Evolutionary conservation across 2,888 invertebrate species (phyloP).

Genomic region (Pristionchus entomophagus): DNA sequence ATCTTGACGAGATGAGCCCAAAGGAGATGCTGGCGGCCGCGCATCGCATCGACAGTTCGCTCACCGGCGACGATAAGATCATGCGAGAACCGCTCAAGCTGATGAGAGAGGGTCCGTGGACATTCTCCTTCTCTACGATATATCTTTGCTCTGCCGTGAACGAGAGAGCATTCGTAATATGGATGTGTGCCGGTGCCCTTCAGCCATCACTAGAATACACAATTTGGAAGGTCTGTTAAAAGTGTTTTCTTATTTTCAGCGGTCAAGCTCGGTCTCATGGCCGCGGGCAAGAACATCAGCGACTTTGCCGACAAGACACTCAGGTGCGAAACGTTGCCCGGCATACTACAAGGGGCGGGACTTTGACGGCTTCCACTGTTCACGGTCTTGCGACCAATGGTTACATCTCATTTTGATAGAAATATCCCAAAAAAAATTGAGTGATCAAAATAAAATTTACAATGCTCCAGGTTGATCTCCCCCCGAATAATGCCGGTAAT

Average conservation of each 20-base stretch:
- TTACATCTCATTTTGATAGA: too few species aligned
- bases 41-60: background rate
- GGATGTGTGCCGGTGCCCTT: too few species aligned
- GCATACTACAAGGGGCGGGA: too few species aligned
- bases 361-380: too few species aligned
- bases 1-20: conserved; percentile 30
- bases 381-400: too few species aligned
- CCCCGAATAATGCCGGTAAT: conserved; percentile 71
- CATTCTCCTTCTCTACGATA: background rate
- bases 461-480: conserved; percentile 67
- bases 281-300: conserved; percentile 70
- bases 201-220: too few species aligned
- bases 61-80: conserved; percentile 17
- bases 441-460: too few species aligned
- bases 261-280: conserved; percentile 62
- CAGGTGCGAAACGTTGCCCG: too few species aligned
- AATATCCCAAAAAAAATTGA: too few species aligned
- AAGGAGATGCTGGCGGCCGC: conserved; percentile 13
- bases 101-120: conserved; percentile 51
- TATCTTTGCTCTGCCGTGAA: too few species aligned
- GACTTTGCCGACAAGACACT: conserved; percentile 73
- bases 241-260: background rate
- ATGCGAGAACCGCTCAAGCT: conserved; percentile 50
- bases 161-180: too few species aligned
- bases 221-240: background rate